Evolutionary conservation across 1,140 invertebrate genomes (phyloP).

Genomic region (Eumaeus atala): DNA sequence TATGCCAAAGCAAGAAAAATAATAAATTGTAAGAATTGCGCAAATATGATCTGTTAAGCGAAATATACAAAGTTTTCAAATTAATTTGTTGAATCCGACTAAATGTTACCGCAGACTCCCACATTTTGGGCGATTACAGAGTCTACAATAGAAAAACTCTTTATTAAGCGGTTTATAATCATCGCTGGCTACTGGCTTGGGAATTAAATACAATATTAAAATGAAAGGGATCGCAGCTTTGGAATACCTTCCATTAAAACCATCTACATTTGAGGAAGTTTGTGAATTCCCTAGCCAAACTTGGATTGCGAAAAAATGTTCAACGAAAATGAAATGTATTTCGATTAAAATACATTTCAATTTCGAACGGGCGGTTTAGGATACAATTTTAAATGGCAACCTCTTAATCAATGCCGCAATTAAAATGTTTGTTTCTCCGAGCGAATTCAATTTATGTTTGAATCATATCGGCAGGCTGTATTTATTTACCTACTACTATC

Average conservation of each 20-base stretch:
- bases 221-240: conserved; percentile 22
- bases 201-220: conserved; percentile 45
- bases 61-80: background rate
- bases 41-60: too few relatives aligned
- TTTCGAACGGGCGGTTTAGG: conserved; percentile 1
- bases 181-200: conserved; percentile 31
- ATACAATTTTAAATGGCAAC: conserved; percentile 1
- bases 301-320: background rate
- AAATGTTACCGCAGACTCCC: conserved; percentile 18
- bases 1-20: too few relatives aligned
- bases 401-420: conserved; percentile 1
- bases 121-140: conserved; percentile 34
- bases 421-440: background rate
- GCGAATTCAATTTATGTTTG: background rate
- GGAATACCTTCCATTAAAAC: conserved; percentile 18
- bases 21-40: too few relatives aligned
- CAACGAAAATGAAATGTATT: conserved; percentile 5
- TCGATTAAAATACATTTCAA: conserved; percentile 10
- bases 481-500: too few relatives aligned
- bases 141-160: conserved; percentile 58
- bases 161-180: conserved; percentile 62
- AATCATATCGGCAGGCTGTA: too few relatives aligned
- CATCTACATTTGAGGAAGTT: conserved; percentile 17
- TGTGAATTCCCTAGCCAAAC: conserved; percentile 21
- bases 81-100: conserved; percentile 5